Base-by-base conservation (phyloP, 2,888 invertebrate species). In the Noctua fimbriata region DNA sequence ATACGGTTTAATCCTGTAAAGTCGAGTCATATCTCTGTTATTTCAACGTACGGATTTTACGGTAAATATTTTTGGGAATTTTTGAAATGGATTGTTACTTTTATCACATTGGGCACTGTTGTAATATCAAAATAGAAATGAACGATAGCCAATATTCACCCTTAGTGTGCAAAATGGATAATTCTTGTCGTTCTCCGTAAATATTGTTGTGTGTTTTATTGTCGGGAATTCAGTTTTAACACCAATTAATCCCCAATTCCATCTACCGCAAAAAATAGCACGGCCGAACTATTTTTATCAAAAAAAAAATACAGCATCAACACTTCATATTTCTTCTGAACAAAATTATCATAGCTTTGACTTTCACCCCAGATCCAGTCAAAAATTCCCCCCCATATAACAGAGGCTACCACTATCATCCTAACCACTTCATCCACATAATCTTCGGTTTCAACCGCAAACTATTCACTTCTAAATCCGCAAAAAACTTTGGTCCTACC, bases 381-480 rank as follows among this genome's bases (percentile, higher is more conserved):
- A n/a, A 67, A 67, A 67, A 67, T 4, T 44, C 10, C 16, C 67
- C 32, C 9, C 18, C n/a, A 1, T 16, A 67, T 9, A 32, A 69
- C 49, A 72, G 79, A 72, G 41, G 24, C 41, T n/a, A 70, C 65
- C 14, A 16, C 49, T 44, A 71, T 52, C 4, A 9, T 55, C 58
- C 52, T 12, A n/a, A 24, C 36, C 49, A 18, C 32, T 65, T 44
- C 18, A 84, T 1, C 49, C 55, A 18, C 49, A 32, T 73, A 86
- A 86, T 83, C 81, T 72, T 66, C 16, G 18, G 24, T 58, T 73
- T 80, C 41, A 72, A 73, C 65, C 67, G 9, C 49, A 24, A 60
- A 78, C 86, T 84, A 86, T 82, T 52, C 69, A 83, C 24, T 36
- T 66, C 18, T 49, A 67, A 80, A 80, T 76, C 84, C 84, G 55